Conservation (phyloP, 2,888 invertebrate genomes). For the Cephus pygmeus region DNA sequence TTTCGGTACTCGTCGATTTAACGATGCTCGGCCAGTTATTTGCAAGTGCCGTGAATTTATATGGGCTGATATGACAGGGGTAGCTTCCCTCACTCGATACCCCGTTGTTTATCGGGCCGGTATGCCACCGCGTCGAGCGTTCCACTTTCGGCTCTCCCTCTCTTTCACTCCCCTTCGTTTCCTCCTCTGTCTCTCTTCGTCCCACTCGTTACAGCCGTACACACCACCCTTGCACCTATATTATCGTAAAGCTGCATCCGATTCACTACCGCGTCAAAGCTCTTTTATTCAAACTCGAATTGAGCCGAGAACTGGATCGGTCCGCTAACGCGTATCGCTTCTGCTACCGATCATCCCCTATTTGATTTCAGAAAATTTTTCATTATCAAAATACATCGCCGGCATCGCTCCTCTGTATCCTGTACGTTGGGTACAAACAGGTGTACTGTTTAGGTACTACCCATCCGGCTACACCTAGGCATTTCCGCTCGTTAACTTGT, state of each 20-base stretch:
- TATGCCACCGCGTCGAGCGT: conserved; percentile 41
- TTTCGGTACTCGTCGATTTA: conserved; percentile 37
- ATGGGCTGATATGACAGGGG: conserved; percentile 43
- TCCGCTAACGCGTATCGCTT: neutral
- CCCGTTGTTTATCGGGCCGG: conserved; percentile 50
- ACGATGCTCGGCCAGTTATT: conserved; percentile 50
- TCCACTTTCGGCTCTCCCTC: conserved; percentile 38
- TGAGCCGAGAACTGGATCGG: neutral
- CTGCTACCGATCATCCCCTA: conserved; percentile 1
- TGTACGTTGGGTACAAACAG: neutral
- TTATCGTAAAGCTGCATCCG: conserved; percentile 34
- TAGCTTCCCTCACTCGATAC: conserved; percentile 42
- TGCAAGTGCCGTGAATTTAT: conserved; percentile 57
- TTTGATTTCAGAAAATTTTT: neutral
- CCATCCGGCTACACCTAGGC: neutral
- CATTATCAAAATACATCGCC: neutral
- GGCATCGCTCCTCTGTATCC: neutral
- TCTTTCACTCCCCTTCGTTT: conserved; percentile 19
- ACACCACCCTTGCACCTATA: conserved; percentile 21
- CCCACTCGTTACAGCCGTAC: neutral
- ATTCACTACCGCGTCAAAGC: conserved; percentile 27
- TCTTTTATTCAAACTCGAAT: conserved; percentile 24
- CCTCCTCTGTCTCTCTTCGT: conserved; percentile 5
- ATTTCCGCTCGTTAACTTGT: conserved; percentile 1
- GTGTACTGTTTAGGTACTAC: neutral